A percentile compares a stretch with the other conserved stretches of the same genome.
phyloP scores from a whole-genome alignment of 1,140 invertebrate species.

The Atta texana region DNA sequence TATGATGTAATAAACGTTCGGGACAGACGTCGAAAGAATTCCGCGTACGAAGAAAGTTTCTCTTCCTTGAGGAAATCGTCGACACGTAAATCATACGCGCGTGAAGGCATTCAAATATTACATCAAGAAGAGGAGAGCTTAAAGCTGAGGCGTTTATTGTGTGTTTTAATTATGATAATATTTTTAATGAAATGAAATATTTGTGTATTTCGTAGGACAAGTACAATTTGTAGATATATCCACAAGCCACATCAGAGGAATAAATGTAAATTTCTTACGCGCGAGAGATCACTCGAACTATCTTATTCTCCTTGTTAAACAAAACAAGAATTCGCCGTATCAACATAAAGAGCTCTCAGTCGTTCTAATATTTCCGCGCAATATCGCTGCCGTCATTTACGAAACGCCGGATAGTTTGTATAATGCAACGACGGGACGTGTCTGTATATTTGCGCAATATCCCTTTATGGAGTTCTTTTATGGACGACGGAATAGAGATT shows the following conservation, averaged over 20 bases:
- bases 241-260: background rate
- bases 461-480: conserved; percentile 46
- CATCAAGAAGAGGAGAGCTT: background rate
- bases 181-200: background rate
- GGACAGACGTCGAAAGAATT: conserved; percentile 3
- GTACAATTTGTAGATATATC: background rate
- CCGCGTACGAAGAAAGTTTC: background rate
- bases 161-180: background rate
- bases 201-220: background rate
- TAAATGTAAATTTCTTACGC: background rate
- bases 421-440: conserved; percentile 48
- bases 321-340: conserved; percentile 33
- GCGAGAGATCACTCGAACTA: background rate
- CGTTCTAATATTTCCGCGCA: conserved; percentile 43
- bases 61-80: background rate
- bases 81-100: background rate
- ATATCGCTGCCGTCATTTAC: conserved; percentile 54
- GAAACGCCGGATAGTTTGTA: conserved; percentile 57
- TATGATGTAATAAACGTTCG: conserved; percentile 70
- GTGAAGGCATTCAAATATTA: background rate
- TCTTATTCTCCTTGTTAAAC: conserved; percentile 21
- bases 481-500: background rate
- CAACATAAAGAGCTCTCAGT: conserved; percentile 1
- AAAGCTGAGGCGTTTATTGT: background rate
- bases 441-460: conserved; percentile 58